Evolutionary conservation across 2,797 vertebrate genomes (phyloP), one percentile per base, ranked within the genome.

Genomic region (Macroramphosus scolopax): DNA sequence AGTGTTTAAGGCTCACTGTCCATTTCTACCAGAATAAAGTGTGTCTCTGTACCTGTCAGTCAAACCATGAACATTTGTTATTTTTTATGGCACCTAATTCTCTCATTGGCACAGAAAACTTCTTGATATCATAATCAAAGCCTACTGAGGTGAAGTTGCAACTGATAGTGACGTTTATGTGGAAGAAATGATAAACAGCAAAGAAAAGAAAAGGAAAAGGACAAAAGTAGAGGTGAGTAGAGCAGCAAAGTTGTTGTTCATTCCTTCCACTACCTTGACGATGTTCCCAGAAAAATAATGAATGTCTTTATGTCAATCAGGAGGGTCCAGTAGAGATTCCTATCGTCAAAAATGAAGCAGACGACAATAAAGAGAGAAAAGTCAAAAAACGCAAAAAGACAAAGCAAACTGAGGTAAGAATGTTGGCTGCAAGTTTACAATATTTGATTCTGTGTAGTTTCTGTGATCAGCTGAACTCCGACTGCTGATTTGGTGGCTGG

Each of bases 81-180:
- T 51, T 43, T 43, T 57, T 47, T 54, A 12, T 17, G 67, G 63
- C 13, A 30, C 3, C 6, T 11, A 47, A 28, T 24, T 13, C 2
- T n/a, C 2, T 52, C 41, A 87, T 89, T 84, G 69, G 62, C 3
- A 86, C 81, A 62, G 57, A 63, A n/a, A 84, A 75, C 26, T 57
- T 53, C 14, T 14, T 33, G 3, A 68, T 73, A 50, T 11, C 28
- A n/a, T 51, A 41, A 4, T 38, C 42, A 25, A 60, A 46, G 16
- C 17, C 4, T 1, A 9, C 18, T 0, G 82, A 80, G 42, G 76
- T 45, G 61, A 82, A 77, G 37, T 3, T 32, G 35, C 53, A 44
- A 10, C 30, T 48, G 39, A 20, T 1, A 35, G 1, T 1, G 31
- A 67, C 2, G 42, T 14, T 43, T 14, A 44, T 10, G 5, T 6